These are phyloP conservation scores for Copsychus sechellarum DNA, from an alignment of 2,113 vertebrate species.

Conservation along the genomic window DNA sequence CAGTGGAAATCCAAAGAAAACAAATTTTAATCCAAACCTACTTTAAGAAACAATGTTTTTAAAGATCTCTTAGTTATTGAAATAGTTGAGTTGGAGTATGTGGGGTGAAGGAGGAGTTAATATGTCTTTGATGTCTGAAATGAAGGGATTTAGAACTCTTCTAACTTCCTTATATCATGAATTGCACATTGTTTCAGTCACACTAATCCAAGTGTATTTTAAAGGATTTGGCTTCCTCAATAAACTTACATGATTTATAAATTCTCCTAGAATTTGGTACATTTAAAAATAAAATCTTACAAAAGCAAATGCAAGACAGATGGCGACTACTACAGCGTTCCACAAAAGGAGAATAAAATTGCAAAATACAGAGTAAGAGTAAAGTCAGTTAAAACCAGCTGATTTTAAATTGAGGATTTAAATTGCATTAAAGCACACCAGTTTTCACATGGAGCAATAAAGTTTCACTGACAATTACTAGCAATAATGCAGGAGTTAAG, in stretches of 20 bases:
- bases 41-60: not conserved
- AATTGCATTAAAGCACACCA: not conserved
- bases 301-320: conserved; percentile 8
- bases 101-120: not conserved
- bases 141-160: not conserved
- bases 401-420: not conserved
- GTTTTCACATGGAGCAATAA: not conserved
- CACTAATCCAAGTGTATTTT: not conserved
- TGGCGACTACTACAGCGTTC: not conserved
- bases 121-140: not conserved
- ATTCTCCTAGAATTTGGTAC: not conserved
- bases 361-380: not conserved
- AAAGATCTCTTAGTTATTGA: not conserved
- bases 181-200: not conserved
- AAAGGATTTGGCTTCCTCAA: not conserved
- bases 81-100: not conserved
- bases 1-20: not conserved
- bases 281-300: not conserved
- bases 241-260: not conserved
- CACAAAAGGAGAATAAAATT: not conserved
- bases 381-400: not conserved
- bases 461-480: not conserved
- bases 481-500: not conserved
- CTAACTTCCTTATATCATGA: not conserved
- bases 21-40: not conserved